phyloP scores from a whole-genome alignment of 2,888 invertebrate genomes.

The Oscheius myriophilus region DNA sequence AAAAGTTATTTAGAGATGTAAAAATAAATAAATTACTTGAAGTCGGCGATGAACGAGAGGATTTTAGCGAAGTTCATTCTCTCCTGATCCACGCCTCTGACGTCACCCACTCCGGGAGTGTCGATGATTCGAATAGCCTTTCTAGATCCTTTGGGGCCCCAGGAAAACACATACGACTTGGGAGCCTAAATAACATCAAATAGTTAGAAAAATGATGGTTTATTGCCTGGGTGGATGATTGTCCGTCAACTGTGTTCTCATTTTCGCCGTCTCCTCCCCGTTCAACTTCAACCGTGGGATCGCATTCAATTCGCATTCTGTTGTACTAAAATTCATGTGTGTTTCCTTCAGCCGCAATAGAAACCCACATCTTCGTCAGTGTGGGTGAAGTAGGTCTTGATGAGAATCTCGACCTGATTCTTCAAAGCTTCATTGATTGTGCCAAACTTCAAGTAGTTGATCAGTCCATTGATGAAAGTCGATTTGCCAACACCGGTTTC shows the following conservation, averaged over 20 bases:
- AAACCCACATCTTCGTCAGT: background rate
- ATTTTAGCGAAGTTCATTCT: constrained; percentile 19
- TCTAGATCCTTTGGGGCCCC: background rate
- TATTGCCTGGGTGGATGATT: constrained; percentile 16
- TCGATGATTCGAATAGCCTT: constrained; percentile 23
- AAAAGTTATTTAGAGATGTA: background rate
- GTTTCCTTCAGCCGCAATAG: background rate
- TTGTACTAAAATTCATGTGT: background rate
- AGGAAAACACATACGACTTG: constrained; percentile 9
- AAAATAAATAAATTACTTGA: constrained; percentile 1
- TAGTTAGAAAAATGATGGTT: no score
- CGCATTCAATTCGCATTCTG: background rate
- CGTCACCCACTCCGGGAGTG: constrained; percentile 24
- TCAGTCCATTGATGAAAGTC: constrained; percentile 9
- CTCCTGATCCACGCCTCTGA: constrained; percentile 8
- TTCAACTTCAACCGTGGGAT: background rate
- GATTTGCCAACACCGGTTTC: constrained; percentile 9
- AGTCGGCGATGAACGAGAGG: constrained; percentile 26
- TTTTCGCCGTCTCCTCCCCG: background rate
- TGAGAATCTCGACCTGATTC: background rate
- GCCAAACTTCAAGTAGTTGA: constrained; percentile 5
- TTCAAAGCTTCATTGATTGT: background rate
- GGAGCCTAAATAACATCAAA: constrained; percentile 11
- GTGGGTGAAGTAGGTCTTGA: constrained; percentile 1
- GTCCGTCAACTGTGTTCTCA: constrained; percentile 5